These are phyloP conservation scores for Dicrostonyx torquatus DNA, from an alignment of 2,797 vertebrate species.

Conservation along the genomic window DNA sequence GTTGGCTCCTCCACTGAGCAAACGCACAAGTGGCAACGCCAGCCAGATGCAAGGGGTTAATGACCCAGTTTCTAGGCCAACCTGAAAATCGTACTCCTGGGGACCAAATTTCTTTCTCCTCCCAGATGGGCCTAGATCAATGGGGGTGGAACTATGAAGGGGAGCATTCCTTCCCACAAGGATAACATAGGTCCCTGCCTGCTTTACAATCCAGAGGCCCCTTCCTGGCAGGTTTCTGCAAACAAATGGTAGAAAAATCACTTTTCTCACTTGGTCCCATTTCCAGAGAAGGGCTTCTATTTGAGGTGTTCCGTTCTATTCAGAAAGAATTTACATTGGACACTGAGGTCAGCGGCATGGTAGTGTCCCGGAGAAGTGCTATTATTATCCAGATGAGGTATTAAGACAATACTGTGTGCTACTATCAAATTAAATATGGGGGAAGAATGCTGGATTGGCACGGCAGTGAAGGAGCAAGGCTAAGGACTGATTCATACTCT, in stretches of 20 bases:
- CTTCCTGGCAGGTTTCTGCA: constrained; percentile 7
- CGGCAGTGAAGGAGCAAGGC: background rate
- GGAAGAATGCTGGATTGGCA: background rate
- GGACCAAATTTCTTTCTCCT: background rate
- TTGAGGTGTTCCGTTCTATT: constrained; percentile 51
- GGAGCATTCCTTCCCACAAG: background rate
- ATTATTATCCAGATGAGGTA: constrained; percentile 37
- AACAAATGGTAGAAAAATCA: constrained; percentile 48
- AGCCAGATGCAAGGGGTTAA: background rate
- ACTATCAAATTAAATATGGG: constrained; percentile 25
- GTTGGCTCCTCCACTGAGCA: background rate
- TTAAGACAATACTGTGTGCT: background rate
- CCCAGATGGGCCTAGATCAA: no score
- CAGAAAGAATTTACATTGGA: constrained; percentile 51
- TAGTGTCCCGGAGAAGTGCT: background rate
- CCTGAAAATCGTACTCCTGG: background rate
- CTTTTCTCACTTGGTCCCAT: constrained; percentile 53
- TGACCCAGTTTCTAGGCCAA: background rate
- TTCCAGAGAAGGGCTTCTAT: constrained; percentile 58
- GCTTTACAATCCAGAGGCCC: background rate
- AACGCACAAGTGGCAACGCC: background rate
- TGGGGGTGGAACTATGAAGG: background rate
- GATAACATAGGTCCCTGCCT: background rate
- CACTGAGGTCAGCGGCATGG: constrained; percentile 7
- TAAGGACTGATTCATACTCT: background rate